phyloP scores from a whole-genome alignment of 2,113 vertebrate species.

The Pygoscelis antarcticus region DNA sequence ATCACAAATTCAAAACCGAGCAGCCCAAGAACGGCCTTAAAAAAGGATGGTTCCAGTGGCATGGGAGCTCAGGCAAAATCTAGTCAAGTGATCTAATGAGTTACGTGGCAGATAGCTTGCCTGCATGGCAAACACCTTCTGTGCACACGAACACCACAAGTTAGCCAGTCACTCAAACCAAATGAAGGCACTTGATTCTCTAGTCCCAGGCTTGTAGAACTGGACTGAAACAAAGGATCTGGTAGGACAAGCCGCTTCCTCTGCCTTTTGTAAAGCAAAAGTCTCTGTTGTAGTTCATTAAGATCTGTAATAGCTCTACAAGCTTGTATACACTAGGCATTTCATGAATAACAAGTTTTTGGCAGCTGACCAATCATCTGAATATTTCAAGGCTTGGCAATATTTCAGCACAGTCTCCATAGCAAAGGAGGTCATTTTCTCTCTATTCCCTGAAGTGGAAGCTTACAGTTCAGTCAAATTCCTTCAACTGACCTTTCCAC shows the following conservation, averaged over 20 bases:
- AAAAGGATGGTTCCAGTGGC: background rate
- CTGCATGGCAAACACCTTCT: background rate
- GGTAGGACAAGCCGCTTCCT: background rate
- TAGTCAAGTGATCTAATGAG: background rate
- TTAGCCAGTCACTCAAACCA: background rate
- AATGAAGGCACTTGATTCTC: background rate
- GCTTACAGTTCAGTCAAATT: conserved; percentile 51
- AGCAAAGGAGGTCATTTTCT: conserved; percentile 56
- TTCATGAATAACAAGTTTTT: conserved; percentile 60
- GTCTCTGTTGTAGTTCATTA: conserved; percentile 36
- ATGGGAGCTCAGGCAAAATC: background rate
- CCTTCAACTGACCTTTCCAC: conserved; percentile 44
- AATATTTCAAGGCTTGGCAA: conserved; percentile 66
- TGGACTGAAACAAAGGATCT: background rate
- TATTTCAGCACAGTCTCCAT: conserved; percentile 41
- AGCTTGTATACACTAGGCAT: conserved; percentile 38
- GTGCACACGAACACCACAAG: background rate
- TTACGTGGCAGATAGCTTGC: background rate
- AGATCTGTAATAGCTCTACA: conserved; percentile 37
- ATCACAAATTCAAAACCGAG: background rate
- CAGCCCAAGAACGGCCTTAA: background rate
- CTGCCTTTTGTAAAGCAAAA: background rate
- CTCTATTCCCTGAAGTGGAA: conserved; percentile 37
- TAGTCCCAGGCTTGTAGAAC: background rate
- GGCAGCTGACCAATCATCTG: conserved; percentile 64